Base-by-base conservation (phyloP, 2,113 vertebrate species). In the Leptodactylus fuscus region DNA sequence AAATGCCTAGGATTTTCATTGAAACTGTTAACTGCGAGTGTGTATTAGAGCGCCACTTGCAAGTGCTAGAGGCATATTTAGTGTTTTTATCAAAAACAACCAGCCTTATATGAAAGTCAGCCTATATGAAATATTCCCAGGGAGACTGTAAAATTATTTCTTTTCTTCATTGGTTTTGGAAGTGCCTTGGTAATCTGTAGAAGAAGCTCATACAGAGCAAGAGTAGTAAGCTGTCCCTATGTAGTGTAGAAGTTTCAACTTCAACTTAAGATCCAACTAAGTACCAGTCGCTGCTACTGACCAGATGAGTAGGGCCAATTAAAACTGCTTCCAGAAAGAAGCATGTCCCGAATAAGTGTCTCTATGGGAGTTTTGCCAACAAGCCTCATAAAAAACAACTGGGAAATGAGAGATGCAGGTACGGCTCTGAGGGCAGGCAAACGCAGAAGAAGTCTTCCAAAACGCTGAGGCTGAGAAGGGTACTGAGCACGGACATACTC, bases 281-380 rank as follows among this genome's bases (percentile, higher is more conserved):
- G 51, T 24, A 36, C 15, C 16, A 89, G 8, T 5, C 32, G 48
- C 6, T n/a, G 82, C 89, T 93, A 97, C 90, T 97, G 96, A 87
- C 96, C 96, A 0, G 96, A 89, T 36, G 95, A 95, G 0, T 98
- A 97, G 87, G 97, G 96, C 97, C 97, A 99, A 93, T 95, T 98
- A 93, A 98, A 98, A 73, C 96, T 95, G 89, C 97, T 98, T 71
- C 97, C 97, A 0, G 97, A 98, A 60, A 99, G 96, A 88, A 98
- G 96, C 97, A 98, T 99, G 95, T 98, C 97, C 6, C 97, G 94
- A 91, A 98, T 97, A 13, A 99, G 94, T 0, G 97, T 99, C 92
- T 98, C 97, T 1, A 98, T 98, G 90, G 97, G 97, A 0, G 97
- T 99, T 90, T 99, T 98, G 38, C 97, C 97, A 70, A 99, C 97